Conservation (phyloP, 1,140 invertebrate genomes). For the Adelges cooleyi region DNA sequence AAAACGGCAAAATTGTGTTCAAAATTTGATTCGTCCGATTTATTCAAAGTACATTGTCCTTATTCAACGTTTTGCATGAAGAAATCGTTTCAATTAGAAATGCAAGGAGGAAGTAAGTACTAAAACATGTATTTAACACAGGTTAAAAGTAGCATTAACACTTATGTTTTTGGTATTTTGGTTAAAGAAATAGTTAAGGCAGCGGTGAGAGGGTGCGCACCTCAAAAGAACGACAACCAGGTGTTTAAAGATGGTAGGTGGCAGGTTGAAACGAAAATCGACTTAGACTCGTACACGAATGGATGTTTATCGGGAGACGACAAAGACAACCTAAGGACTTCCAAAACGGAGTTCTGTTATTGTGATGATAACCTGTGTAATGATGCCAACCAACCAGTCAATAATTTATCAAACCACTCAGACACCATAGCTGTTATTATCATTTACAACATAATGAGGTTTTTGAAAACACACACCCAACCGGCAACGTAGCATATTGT, state of each 20-base stretch:
- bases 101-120: conserved; percentile 49
- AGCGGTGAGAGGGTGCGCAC: conserved; percentile 56
- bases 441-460: conserved; percentile 46
- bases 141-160: too few relatives aligned
- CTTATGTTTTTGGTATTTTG: too few relatives aligned
- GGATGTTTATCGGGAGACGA: conserved; percentile 52
- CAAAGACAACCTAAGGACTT: conserved; percentile 45
- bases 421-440: conserved; percentile 46
- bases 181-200: conserved; percentile 47
- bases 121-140: too few relatives aligned
- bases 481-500: not conserved
- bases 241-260: conserved; percentile 45
- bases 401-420: conserved; percentile 39
- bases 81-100: conserved; percentile 48
- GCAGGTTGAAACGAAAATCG: conserved; percentile 47
- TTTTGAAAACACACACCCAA: conserved; percentile 44
- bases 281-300: conserved; percentile 50
- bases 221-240: conserved; percentile 50
- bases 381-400: conserved; percentile 39
- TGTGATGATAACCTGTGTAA: conserved; percentile 56
- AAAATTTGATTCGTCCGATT: conserved; percentile 54
- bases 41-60: conserved; percentile 58
- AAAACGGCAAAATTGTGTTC: conserved; percentile 49
- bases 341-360: conserved; percentile 49
- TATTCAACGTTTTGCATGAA: conserved; percentile 71